These are phyloP conservation scores for Neosilurus mollespiculum DNA, from an alignment of 2,797 vertebrate genomes.

Conservation along the genomic window DNA sequence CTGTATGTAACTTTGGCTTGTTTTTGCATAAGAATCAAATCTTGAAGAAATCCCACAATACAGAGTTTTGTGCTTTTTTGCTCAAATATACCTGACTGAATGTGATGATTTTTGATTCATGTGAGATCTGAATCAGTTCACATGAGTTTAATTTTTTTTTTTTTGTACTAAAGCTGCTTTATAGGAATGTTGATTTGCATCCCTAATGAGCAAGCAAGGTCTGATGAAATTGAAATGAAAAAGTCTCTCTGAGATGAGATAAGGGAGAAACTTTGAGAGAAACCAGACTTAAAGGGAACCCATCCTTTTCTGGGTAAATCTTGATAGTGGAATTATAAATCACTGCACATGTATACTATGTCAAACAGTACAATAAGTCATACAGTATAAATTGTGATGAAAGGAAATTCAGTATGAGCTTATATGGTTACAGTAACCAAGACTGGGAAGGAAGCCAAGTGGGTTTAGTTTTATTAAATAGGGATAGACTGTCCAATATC, in stretches of 20 bases:
- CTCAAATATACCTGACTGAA: background rate
- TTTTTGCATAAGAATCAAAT: background rate
- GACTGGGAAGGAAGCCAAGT: background rate
- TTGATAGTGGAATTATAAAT: background rate
- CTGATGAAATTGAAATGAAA: no score
- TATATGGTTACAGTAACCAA: background rate
- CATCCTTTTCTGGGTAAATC: background rate
- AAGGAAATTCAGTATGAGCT: background rate
- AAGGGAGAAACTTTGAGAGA: background rate
- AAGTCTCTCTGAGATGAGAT: background rate
- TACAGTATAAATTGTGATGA: background rate
- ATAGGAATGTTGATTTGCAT: background rate
- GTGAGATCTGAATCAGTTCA: background rate
- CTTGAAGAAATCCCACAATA: background rate
- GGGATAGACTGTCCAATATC: background rate
- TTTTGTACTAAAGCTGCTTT: no score
- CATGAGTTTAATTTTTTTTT: background rate
- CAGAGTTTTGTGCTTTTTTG: background rate
- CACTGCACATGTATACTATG: background rate
- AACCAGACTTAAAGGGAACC: background rate
- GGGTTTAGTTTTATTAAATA: conserved; percentile 2
- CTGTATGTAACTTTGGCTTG: background rate
- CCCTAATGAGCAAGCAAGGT: background rate
- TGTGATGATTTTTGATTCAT: background rate
- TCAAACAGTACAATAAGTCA: background rate